These are phyloP conservation scores for Zoanthus gigantus DNA, from an alignment of 92 coral and sea anemone species.

Conservation along the genomic window DNA sequence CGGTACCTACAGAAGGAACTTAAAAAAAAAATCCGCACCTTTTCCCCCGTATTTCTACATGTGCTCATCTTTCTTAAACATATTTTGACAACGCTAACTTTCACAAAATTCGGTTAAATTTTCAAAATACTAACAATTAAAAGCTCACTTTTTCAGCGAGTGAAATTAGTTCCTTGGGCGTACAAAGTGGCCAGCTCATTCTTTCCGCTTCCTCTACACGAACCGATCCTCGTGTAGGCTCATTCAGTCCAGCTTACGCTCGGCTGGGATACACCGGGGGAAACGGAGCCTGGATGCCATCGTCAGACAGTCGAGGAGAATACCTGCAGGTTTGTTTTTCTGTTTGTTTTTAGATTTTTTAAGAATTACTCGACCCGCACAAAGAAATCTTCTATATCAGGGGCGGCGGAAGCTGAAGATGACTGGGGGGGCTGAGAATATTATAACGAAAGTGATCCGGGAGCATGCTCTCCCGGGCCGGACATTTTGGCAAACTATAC, in stretches of 20 bases:
- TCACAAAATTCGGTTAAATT: neutral
- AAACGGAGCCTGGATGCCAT: constrained; percentile 43
- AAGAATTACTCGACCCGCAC: too few species aligned
- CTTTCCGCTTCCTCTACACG: constrained; percentile 22
- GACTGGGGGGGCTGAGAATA: too few species aligned
- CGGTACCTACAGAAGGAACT: too few species aligned
- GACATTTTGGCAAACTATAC: too few species aligned
- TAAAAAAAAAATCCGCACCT: too few species aligned
- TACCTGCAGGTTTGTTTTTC: constrained; percentile 32
- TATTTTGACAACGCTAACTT: neutral
- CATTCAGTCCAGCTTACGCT: constrained; percentile 24
- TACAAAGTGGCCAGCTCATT: constrained; percentile 8
- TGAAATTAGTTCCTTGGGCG: constrained; percentile 18
- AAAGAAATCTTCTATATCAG: too few species aligned
- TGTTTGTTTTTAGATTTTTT: too few species aligned
- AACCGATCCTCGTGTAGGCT: constrained; percentile 9
- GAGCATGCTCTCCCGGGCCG: too few species aligned
- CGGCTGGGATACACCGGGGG: constrained; percentile 29
- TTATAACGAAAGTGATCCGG: too few species aligned
- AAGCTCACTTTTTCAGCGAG: constrained; percentile 22
- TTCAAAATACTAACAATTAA: neutral
- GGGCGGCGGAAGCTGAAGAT: too few species aligned
- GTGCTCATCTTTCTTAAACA: too few species aligned
- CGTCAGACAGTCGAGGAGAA: constrained; percentile 32
- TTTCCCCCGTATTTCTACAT: too few species aligned